phyloP scores from a whole-genome alignment of 2,113 vertebrate genomes.

The Datnioides undecimradiatus region DNA sequence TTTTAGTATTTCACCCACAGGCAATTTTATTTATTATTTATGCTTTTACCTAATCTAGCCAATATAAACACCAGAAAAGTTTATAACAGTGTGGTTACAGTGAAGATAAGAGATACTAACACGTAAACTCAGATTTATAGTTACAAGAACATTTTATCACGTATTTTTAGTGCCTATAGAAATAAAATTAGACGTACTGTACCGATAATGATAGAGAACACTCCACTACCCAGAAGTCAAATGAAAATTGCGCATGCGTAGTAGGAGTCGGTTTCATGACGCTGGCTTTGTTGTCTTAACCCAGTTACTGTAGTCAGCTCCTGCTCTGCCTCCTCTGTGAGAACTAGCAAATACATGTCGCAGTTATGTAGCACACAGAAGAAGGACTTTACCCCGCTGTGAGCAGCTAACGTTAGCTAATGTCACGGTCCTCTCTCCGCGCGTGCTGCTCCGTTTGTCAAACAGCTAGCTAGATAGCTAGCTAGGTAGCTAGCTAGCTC shows the following conservation, averaged over 20 bases:
- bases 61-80: background rate
- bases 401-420: background rate
- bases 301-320: constrained; percentile 4
- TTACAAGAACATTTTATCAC: no score
- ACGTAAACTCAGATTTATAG: no score
- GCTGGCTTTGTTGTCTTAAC: constrained; percentile 51
- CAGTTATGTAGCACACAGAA: constrained; percentile 66
- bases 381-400: constrained; percentile 20
- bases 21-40: no score
- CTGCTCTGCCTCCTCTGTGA: constrained; percentile 3
- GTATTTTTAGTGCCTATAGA: no score
- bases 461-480: constrained; percentile 11
- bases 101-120: no score
- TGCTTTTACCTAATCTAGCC: background rate
- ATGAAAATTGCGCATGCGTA: constrained; percentile 41
- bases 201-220: no score
- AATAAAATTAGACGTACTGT: no score
- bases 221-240: constrained; percentile 65
- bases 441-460: background rate
- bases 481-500: no score
- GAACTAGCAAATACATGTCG: constrained; percentile 3
- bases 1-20: no score
- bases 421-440: background rate
- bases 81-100: no score
- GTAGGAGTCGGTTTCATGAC: constrained; percentile 23